These are phyloP conservation scores for Chloebia gouldiae DNA, from an alignment of 2,113 vertebrate genomes.

Conservation along the genomic window DNA sequence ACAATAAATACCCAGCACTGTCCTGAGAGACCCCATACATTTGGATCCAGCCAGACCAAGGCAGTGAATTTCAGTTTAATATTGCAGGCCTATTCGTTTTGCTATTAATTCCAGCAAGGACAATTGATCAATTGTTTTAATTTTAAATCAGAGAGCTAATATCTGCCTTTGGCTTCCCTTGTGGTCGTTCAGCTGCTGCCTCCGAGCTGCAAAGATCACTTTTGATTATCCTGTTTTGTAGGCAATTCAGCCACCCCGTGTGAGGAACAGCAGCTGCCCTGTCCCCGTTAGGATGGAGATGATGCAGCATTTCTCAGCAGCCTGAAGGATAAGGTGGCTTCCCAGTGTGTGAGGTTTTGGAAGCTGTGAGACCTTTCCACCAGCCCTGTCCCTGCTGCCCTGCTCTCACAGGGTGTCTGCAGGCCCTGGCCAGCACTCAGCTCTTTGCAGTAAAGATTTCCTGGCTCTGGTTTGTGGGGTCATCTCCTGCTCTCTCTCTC, in stretches of 20 bases:
- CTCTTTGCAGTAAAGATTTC: background rate
- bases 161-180: conserved; percentile 39
- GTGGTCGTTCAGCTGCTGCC: background rate
- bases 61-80: conserved; percentile 12
- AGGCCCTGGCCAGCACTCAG: background rate
- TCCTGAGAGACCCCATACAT: background rate
- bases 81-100: conserved; percentile 32
- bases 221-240: background rate
- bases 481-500: background rate
- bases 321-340: background rate
- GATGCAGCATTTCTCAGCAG: background rate
- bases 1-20: background rate
- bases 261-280: background rate
- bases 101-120: conserved; percentile 38
- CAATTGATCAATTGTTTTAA: conserved; percentile 70
- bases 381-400: background rate
- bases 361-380: background rate
- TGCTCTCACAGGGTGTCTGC: background rate
- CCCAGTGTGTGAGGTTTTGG: background rate
- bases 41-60: background rate
- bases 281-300: background rate
- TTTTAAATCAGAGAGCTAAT: conserved; percentile 57
- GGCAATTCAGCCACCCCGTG: background rate
- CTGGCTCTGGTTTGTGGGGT: background rate
- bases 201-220: conserved; percentile 4